A percentile compares a stretch with the other conserved stretches of the same genome.
phyloP scores from a whole-genome alignment of 2,797 vertebrate species.

The Cetoscarus ocellatus region DNA sequence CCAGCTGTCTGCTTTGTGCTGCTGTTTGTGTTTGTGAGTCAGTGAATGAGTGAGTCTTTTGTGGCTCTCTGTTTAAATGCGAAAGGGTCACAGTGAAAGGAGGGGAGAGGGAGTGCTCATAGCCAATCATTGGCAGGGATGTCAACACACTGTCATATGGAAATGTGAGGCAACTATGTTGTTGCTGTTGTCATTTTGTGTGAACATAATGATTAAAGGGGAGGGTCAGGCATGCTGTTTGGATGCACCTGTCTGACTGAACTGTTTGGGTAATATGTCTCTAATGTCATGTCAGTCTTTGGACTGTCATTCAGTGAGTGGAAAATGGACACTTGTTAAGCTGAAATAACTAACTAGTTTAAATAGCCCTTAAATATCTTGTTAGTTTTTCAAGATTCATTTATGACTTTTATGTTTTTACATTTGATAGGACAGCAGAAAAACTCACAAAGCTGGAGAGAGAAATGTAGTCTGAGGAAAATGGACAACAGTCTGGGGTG shows the following conservation, averaged over 20 bases:
- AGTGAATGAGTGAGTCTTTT: constrained; percentile 23
- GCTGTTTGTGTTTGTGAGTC: constrained; percentile 10
- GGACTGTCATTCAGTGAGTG: too few relatives aligned
- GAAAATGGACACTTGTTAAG: too few relatives aligned
- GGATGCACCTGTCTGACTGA: too few relatives aligned
- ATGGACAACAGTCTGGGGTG: too few relatives aligned
- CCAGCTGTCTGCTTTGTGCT: constrained; percentile 3
- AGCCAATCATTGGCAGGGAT: constrained; percentile 66
- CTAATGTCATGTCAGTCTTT: too few relatives aligned
- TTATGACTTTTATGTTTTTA: too few relatives aligned
- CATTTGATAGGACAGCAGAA: too few relatives aligned
- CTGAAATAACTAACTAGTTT: too few relatives aligned
- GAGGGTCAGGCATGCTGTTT: neutral
- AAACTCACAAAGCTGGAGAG: too few relatives aligned
- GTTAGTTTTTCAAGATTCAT: too few relatives aligned
- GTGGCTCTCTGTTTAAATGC: constrained; percentile 53
- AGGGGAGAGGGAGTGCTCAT: constrained; percentile 17
- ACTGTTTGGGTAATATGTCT: constrained; percentile 58
- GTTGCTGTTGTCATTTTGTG: constrained; percentile 10
- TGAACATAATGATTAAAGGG: neutral
- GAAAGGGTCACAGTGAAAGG: constrained; percentile 26
- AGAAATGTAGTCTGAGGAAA: too few relatives aligned
- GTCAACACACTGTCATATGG: constrained; percentile 15
- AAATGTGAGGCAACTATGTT: constrained; percentile 5
- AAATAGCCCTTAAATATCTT: too few relatives aligned